Percentiles rank a stretch among this genome's conserved stretches.
phyloP scores from a whole-genome alignment of 2,888 invertebrate genomes.

The Scelioninae gen. 2 region DNA sequence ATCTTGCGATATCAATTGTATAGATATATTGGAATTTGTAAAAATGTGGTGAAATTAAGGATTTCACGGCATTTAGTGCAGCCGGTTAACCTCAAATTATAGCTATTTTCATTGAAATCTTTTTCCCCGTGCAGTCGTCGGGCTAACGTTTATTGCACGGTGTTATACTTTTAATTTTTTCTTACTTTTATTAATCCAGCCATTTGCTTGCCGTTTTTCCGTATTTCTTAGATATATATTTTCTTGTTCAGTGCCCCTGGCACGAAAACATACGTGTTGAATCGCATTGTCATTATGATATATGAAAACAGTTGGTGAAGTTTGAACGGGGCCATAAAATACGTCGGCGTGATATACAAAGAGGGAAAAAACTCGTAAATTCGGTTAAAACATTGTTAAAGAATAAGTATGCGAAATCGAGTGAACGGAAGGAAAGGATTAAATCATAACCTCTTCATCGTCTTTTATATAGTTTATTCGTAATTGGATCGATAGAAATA shows the following conservation, averaged over 20 bases:
- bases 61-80: no score
- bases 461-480: no score
- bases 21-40: no score
- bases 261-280: slow-evolving; percentile 20
- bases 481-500: no score
- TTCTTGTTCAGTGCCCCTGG: slow-evolving; percentile 15
- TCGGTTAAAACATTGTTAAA: slow-evolving; percentile 29
- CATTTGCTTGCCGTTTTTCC: neutral
- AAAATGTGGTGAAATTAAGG: no score
- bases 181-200: no score
- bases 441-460: neutral
- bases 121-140: no score
- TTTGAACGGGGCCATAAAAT: slow-evolving; percentile 30
- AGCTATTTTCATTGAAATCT: no score
- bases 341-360: slow-evolving; percentile 21
- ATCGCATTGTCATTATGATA: slow-evolving; percentile 32
- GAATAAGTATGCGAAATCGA: slow-evolving; percentile 6
- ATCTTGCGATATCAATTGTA: no score
- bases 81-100: no score
- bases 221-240: slow-evolving; percentile 15
- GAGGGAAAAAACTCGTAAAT: slow-evolving; percentile 32
- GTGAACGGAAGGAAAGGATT: neutral
- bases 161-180: no score
- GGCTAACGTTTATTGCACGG: no score
- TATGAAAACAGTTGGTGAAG: slow-evolving; percentile 34